Percentiles rank a stretch among this genome's conserved stretches.
These are phyloP conservation scores for Tapirus terrestris DNA, from an alignment of 2,113 vertebrate species.

Conservation along the genomic window DNA sequence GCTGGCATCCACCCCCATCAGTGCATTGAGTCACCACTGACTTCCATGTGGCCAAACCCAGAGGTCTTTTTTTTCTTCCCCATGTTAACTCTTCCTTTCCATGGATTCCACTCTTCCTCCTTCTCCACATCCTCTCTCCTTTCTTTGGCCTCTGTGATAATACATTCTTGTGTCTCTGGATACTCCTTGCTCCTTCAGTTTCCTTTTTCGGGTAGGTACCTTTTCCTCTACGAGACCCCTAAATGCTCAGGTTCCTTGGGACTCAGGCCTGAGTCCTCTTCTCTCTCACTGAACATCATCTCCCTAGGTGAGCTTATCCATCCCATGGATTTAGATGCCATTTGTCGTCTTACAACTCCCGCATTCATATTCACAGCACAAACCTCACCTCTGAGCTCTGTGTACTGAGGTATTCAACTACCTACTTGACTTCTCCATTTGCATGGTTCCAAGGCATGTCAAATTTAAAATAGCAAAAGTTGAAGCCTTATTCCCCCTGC, in stretches of 20 bases:
- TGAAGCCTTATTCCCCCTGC: neutral
- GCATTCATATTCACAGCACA: no score
- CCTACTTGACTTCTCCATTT: neutral
- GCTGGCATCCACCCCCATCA: neutral
- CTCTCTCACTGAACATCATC: neutral
- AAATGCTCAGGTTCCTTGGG: neutral
- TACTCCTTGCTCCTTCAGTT: neutral
- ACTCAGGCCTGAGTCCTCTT: neutral
- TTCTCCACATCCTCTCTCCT: neutral
- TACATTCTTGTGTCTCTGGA: neutral
- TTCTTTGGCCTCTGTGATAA: neutral
- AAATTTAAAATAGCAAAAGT: neutral
- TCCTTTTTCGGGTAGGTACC: neutral
- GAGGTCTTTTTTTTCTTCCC: neutral
- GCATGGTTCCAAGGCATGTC: neutral
- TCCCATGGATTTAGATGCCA: neutral
- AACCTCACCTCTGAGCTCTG: neutral
- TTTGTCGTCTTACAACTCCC: neutral
- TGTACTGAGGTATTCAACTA: neutral
- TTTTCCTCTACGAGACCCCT: neutral
- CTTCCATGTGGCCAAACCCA: neutral
- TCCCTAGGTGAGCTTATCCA: neutral
- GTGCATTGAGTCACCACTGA: neutral
- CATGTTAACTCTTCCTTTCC: neutral
- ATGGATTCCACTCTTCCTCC: neutral